Conservation (phyloP, 2,888 invertebrate species). For the Hydroisotoma schaefferi region DNA sequence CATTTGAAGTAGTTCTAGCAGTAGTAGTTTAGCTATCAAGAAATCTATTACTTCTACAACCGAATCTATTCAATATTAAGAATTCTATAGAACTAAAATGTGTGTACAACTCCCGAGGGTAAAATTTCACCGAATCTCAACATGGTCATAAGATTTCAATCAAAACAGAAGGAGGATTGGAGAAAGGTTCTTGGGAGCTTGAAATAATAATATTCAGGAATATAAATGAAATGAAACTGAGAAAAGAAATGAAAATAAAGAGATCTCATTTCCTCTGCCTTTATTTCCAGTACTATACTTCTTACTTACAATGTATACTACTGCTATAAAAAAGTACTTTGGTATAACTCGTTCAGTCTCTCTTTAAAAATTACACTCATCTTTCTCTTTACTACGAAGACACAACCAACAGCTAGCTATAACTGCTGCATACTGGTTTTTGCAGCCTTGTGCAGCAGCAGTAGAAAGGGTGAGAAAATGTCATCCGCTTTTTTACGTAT, state of each 20-base stretch:
- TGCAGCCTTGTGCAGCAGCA: not conserved
- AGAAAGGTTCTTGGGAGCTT: not conserved
- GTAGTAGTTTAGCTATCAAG: no score
- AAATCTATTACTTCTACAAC: no score
- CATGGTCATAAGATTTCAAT: constrained; percentile 14
- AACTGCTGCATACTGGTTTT: not conserved
- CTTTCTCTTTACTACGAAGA: no score
- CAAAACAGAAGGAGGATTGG: constrained; percentile 11
- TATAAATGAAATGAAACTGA: constrained; percentile 14
- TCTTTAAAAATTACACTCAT: not conserved
- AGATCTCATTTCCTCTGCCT: constrained; percentile 13
- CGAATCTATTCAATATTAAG: no score
- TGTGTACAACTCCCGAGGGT: constrained; percentile 1
- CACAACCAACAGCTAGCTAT: no score
- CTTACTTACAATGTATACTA: no score
- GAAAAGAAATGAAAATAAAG: constrained; percentile 16
- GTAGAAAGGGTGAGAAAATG: not conserved
- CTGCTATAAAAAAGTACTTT: no score
- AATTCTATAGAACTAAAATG: no score
- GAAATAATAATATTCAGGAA: constrained; percentile 11
- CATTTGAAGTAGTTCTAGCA: no score
- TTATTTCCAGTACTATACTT: no score
- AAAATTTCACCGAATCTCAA: constrained; percentile 9
- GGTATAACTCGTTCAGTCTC: constrained; percentile 4
- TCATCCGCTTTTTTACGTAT: no score